Evolutionary conservation across 2,797 vertebrate species (phyloP).

Genomic region (Xenopus petersii): DNA sequence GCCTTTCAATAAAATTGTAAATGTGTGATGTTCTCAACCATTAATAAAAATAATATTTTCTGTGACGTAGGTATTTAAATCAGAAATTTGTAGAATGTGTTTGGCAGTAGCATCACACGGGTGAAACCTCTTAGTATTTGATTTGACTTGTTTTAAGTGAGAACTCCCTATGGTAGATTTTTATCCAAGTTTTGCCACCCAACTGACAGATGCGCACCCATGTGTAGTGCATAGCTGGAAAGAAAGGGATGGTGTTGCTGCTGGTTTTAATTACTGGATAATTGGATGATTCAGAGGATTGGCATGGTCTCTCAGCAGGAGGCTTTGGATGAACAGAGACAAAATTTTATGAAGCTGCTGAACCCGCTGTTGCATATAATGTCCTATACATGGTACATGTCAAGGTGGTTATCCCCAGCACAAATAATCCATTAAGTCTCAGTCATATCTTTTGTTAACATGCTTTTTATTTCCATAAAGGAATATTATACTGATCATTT

Average conservation of each 20-base stretch:
- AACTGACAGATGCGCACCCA: slow-evolving; percentile 28
- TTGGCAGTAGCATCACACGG: background rate
- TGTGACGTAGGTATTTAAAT: background rate
- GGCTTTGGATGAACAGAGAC: slow-evolving; percentile 17
- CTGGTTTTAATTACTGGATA: slow-evolving; percentile 41
- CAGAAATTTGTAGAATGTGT: slow-evolving; percentile 2
- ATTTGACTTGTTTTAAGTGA: slow-evolving; percentile 4
- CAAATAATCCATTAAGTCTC: background rate
- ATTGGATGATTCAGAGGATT: slow-evolving; percentile 37
- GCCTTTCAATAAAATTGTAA: too few relatives aligned
- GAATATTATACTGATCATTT: too few relatives aligned
- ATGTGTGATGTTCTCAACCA: too few relatives aligned
- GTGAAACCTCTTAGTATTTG: slow-evolving; percentile 14
- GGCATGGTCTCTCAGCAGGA: slow-evolving; percentile 8
- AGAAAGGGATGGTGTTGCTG: slow-evolving; percentile 26
- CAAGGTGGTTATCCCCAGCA: background rate
- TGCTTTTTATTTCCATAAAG: too few relatives aligned
- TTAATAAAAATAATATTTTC: too few relatives aligned
- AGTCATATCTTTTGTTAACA: too few relatives aligned
- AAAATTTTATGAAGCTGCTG: slow-evolving; percentile 14
- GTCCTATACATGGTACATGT: too few relatives aligned
- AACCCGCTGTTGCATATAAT: background rate
- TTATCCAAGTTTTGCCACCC: slow-evolving; percentile 26
- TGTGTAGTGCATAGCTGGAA: slow-evolving; percentile 18
- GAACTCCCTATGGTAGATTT: slow-evolving; percentile 22